Evolutionary conservation across 2,797 vertebrate genomes (phyloP), one percentile per base, ranked within the genome.

Genomic region (Emydoidea blandingii): DNA sequence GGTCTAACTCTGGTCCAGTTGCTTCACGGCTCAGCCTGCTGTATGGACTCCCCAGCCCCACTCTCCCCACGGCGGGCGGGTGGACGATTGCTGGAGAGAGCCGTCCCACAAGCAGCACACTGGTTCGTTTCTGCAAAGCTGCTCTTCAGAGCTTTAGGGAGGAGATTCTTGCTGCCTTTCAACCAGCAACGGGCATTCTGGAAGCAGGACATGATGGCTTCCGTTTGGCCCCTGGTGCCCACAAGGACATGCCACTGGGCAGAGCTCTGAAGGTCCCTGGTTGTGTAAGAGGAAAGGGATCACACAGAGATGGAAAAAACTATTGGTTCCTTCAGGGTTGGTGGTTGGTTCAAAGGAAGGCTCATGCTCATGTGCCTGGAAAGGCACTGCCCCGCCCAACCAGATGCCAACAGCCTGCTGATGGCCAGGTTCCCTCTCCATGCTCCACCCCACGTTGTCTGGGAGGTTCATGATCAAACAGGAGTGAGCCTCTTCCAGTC

Each of bases 161-260:
- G 54, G 83, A 56, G 27, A 21, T 27, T 56, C 31, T 54, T 47
- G 57, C 15, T 50, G 29, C 2, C 1, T 34, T 49, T 27, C 19
- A 37, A 44, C 85, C 68, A 59, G 49, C 50, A 50, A 15, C 14
- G 5, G 5, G 0, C 8, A 9, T 0, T 0, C 1, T 3, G 88
- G 88, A 79, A 59, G 23, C 44, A 59, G 41, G n/a, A 78, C 31
- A 62, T 3, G 16, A 34, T 19, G 37, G 14, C 53, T 16, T 5
- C 3, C 4, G 9, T n/a, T 0, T 2, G 8, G 59, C 44, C 37
- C n/a, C 53, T 16, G 6, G 15, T 52, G 44, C 27, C 57, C 76
- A 18, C 5, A 5, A 29, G 19, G 37, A 37, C 27, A 1, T 18
- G 19, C 4, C 37, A 4, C 31, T 5, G 18, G 62, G 25, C 23